phyloP scores from a whole-genome alignment of 2,113 vertebrate genomes.

The Chloebia gouldiae region DNA sequence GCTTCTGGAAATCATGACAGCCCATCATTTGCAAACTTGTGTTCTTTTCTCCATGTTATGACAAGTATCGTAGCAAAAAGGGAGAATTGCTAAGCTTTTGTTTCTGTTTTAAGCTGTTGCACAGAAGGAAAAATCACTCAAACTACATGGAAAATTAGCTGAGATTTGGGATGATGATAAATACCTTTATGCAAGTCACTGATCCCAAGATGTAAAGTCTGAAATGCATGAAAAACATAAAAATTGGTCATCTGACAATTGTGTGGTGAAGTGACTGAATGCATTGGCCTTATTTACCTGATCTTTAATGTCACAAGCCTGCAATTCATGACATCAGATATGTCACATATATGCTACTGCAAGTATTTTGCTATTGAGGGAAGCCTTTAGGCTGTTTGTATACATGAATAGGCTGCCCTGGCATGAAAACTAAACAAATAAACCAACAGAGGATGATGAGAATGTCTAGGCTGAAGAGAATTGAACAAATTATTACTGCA shows the following conservation, averaged over 20 bases:
- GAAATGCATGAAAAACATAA: neutral
- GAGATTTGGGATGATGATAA: neutral
- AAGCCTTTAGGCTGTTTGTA: neutral
- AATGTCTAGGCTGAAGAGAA: neutral
- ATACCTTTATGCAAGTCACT: neutral
- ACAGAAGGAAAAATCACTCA: neutral
- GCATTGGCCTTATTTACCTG: neutral
- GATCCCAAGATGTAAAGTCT: neutral
- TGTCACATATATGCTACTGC: neutral
- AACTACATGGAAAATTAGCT: neutral
- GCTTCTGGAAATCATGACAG: neutral
- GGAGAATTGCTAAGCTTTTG: neutral
- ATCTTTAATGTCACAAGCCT: neutral
- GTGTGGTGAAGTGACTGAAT: neutral
- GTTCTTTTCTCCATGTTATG: neutral
- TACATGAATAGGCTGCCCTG: neutral
- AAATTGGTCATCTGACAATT: neutral
- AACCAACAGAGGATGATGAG: neutral
- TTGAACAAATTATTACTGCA: neutral
- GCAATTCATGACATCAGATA: neutral
- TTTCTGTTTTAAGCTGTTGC: neutral
- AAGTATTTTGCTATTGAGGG: neutral
- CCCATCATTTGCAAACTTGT: neutral
- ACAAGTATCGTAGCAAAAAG: accelerated
- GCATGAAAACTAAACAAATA: neutral